Conservation (phyloP, 2,113 vertebrate species). For the Phodopus roborovskii region DNA sequence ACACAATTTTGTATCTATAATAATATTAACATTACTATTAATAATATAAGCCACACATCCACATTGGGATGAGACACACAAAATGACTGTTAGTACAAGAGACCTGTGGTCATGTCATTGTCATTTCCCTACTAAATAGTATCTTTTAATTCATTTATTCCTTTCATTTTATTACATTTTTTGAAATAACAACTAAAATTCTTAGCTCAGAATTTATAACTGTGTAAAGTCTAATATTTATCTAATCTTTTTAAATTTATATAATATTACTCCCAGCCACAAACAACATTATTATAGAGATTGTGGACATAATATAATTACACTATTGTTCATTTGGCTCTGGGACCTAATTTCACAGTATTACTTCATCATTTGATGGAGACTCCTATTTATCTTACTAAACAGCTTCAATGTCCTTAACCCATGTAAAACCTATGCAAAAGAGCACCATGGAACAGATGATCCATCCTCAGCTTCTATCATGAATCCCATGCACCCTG, state of each 20-base stretch:
- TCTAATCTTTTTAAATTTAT: neutral
- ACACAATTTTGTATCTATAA: neutral
- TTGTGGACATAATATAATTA: too few relatives aligned
- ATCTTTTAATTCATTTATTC: neutral
- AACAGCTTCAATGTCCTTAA: neutral
- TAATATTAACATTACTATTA: neutral
- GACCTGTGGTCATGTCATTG: neutral
- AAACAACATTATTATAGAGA: neutral
- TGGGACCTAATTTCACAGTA: neutral
- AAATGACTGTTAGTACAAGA: neutral
- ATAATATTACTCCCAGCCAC: neutral
- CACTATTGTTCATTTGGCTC: neutral
- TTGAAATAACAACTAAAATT: neutral
- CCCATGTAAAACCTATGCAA: neutral
- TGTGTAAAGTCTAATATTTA: neutral
- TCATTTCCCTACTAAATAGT: neutral
- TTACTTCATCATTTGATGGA: neutral
- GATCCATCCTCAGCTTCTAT: neutral
- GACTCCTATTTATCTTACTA: conserved; percentile 11
- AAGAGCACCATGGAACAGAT: neutral
- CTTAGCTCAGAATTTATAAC: neutral
- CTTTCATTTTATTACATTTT: neutral
- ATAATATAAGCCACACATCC: neutral
- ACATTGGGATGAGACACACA: neutral
- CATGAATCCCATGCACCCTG: neutral